Evolutionary conservation across 37 sponge, comb jelly and placozoan genomes (phyloP).

Genomic region (Aplysina aerophoba): DNA sequence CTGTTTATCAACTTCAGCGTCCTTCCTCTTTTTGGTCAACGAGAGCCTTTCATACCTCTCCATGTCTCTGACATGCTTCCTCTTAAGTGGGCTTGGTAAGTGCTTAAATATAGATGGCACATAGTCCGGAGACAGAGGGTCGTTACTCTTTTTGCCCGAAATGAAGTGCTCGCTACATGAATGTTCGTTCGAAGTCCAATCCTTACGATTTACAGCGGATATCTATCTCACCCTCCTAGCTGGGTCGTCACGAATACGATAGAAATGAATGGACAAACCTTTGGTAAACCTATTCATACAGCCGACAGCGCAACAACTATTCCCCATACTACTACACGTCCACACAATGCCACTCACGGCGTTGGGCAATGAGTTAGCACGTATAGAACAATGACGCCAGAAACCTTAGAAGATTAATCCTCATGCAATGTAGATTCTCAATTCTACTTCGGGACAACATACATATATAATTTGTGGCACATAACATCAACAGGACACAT

Average conservation of each 20-base stretch:
- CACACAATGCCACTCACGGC: too few species aligned
- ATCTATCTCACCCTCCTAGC: slow-evolving; percentile 9
- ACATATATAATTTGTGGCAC: too few species aligned
- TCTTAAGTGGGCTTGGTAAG: slow-evolving; percentile 13
- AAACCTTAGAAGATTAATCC: too few species aligned
- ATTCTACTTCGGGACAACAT: too few species aligned
- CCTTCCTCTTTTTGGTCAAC: background rate
- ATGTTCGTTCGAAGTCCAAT: slow-evolving; percentile 13
- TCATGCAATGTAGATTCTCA: too few species aligned
- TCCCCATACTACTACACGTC: too few species aligned
- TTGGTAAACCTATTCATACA: background rate
- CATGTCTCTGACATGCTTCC: background rate
- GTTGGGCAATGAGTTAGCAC: too few species aligned
- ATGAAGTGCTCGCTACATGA: slow-evolving; percentile 31
- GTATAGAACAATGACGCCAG: too few species aligned
- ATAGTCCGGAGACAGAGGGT: slow-evolving; percentile 41
- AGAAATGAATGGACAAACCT: background rate
- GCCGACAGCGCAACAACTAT: slow-evolving; percentile 35
- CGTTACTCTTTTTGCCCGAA: slow-evolving; percentile 16
- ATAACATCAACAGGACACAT: too few species aligned
- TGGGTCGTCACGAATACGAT: slow-evolving; percentile 18
- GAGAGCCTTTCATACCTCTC: background rate
- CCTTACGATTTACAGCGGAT: slow-evolving; percentile 1
- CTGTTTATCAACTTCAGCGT: background rate
- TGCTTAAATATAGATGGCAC: slow-evolving; percentile 6